Base-by-base conservation (phyloP, 2,113 vertebrate species). In the Nematolebias whitei region DNA sequence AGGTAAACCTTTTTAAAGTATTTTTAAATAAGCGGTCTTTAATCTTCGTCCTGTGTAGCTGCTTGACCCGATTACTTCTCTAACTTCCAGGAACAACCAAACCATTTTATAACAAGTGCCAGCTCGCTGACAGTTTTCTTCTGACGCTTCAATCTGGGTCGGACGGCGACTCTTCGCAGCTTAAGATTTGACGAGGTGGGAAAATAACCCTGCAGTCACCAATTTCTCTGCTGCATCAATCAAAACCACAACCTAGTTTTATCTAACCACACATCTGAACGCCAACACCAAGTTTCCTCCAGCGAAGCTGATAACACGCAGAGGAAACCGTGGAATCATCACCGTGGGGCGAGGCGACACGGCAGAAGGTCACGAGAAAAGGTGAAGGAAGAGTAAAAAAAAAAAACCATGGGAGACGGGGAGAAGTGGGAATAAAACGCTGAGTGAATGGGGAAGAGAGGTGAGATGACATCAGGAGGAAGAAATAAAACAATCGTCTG, bases 241-340 rank as follows among this genome's bases (percentile, higher is more conserved):
- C 41, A 16, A 43, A 24, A 45, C 58, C 71, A 1, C 79, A 70
- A 86, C 84, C 86, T 80, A 82, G 19, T 80, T 88, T 80, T 43
- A 74, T 80, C 76, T 74, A 44, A 54, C 62, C 58, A 1, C 72
- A 53, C 40, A 78, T 77, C 70, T 68, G 15, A 71, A 79, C 57
- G 53, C 51, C 35, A 72, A 76, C 71, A 67, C 51, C 62, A 26
- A 41, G n/a, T 35, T 52, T 26, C 1, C 26, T 22, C 12, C 29
- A 29, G 71, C 0, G 2, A 7, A 4, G 32, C 62, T 5, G 12
- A 41, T 9, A 41, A 40, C 20, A 19, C 50, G 5, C 13, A 10
- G 24, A 63, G 54, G 69, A 64, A 52, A 70, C 61, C 58, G 72
- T 10, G 9, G 32, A 2, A 8, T 10, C 32, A 8, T 35, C 32